These are phyloP conservation scores for Beroe ovata DNA, from an alignment of 37 sponge, comb jelly and placozoan species.

Conservation along the genomic window DNA sequence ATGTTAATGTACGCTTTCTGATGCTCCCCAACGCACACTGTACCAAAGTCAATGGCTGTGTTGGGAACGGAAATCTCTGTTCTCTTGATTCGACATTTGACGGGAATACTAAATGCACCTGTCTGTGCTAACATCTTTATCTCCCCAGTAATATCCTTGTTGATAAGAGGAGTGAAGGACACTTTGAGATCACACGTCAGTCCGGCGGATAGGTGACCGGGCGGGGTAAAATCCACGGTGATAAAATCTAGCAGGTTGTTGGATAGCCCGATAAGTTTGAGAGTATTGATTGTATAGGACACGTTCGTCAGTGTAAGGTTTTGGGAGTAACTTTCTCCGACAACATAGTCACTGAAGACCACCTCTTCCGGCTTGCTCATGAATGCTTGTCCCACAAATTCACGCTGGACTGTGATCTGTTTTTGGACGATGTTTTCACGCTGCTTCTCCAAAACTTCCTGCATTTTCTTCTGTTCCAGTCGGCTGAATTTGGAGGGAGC, in stretches of 20 bases:
- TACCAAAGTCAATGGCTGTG: conserved; percentile 75
- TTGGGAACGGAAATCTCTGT: conserved; percentile 19
- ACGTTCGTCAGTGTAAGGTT: conserved; percentile 86
- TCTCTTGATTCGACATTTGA: conserved; percentile 77
- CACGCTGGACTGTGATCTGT: conserved; percentile 87
- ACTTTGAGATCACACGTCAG: conserved; percentile 83
- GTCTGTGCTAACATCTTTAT: conserved; percentile 83
- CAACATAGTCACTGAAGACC: conserved; percentile 83
- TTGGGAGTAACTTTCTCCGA: conserved; percentile 72
- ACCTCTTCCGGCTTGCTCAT: conserved; percentile 80
- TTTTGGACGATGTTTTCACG: conserved; percentile 72
- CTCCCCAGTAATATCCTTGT: conserved; percentile 76
- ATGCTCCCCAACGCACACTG: conserved; percentile 86
- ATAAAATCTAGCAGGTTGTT: conserved; percentile 78
- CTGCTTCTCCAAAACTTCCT: conserved; percentile 71
- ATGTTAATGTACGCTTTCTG: conserved; percentile 67
- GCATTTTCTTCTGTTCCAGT: conserved; percentile 71
- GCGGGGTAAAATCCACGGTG: conserved; percentile 78
- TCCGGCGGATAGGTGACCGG: conserved; percentile 92
- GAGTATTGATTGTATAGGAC: conserved; percentile 88
- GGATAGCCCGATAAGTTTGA: conserved; percentile 77
- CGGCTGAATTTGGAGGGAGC: not conserved
- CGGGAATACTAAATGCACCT: conserved; percentile 86
- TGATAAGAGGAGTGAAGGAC: conserved; percentile 83
- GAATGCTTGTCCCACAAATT: conserved; percentile 87